Base-by-base conservation (phyloP, 2,888 invertebrate species). In the Augiades crinisus region DNA sequence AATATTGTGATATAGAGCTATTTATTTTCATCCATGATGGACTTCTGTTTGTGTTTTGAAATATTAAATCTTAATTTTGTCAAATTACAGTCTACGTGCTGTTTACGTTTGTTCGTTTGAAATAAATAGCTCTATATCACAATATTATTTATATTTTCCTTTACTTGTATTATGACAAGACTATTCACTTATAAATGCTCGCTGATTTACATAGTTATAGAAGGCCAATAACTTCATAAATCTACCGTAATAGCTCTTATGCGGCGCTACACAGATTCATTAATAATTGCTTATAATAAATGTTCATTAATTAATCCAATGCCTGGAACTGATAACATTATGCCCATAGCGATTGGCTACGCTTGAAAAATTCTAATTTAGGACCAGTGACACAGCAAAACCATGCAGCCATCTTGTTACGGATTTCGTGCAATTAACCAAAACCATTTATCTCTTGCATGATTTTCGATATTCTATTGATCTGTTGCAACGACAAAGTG, bases 341-440 rank as follows among this genome's bases (percentile, higher is more conserved):
- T 77, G 75, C 72, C 58, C 62, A 63, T 65, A 72, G 75, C 75
- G 70, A 86, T 87, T 84, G 68, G 81, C 62, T 69, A 75, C 82
- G 84, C 73, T 70, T 67, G 68, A 75, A 74, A 72, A 75, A 76
- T 73, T 79, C 77, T 84, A 85, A 87, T 87, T 79, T 83, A 74
- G 69, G 63, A 68, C 65, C 64, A 76, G 75, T 89, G 89, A 88
- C 81, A 68, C 63, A 65, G 80, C 87, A 72, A 79, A 81, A 72
- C 67, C 60, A 66, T 63, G 56, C 58, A 72, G 68, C 72, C 64
- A 70, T 73, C 68, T 70, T 70, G 70, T 64, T 74, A 76, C 72
- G 68, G 72, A 73, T 75, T 79, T 81, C 77, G 81, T 81, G 75
- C 73, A 77, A 81, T 81, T 79, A 87, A 81, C 81, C 76, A 78